A percentile compares a stretch with the other conserved stretches of the same genome.
Conservation (phyloP, 1,140 invertebrate species). For the Calephelis virginiensis region DNA sequence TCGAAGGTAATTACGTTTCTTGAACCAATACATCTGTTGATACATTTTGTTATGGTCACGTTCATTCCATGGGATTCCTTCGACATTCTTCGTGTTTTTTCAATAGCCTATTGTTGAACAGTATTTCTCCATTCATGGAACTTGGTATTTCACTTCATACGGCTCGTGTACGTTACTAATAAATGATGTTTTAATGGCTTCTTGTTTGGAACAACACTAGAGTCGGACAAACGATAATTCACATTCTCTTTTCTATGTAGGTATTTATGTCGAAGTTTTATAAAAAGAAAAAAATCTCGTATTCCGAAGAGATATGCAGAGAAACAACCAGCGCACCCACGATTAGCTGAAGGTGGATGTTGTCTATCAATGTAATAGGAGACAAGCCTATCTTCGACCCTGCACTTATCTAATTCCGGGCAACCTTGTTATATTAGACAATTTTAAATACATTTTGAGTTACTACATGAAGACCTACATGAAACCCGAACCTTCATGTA, state of each 20-base stretch:
- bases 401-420: too few species aligned
- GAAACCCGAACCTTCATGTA: too few species aligned
- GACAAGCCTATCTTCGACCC: too few species aligned
- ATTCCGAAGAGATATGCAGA: too few species aligned
- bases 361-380: too few species aligned
- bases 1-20: neutral
- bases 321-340: too few species aligned
- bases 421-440: too few species aligned
- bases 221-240: neutral
- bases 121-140: slow-evolving; percentile 50
- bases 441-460: too few species aligned
- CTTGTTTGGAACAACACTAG: neutral
- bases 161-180: slow-evolving; percentile 24
- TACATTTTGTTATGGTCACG: slow-evolving; percentile 22
- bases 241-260: neutral
- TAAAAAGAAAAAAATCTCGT: too few species aligned
- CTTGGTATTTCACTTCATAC: slow-evolving; percentile 27
- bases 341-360: too few species aligned
- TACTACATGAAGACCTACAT: too few species aligned
- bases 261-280: too few species aligned
- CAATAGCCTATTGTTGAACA: slow-evolving; percentile 54
- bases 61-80: slow-evolving; percentile 24
- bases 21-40: neutral
- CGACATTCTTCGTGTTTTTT: slow-evolving; percentile 48
- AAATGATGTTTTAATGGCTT: slow-evolving; percentile 24